Evolutionary conservation across 2,113 vertebrate species (phyloP), one percentile per base, ranked within the genome.

Genomic region (Gobius niger): DNA sequence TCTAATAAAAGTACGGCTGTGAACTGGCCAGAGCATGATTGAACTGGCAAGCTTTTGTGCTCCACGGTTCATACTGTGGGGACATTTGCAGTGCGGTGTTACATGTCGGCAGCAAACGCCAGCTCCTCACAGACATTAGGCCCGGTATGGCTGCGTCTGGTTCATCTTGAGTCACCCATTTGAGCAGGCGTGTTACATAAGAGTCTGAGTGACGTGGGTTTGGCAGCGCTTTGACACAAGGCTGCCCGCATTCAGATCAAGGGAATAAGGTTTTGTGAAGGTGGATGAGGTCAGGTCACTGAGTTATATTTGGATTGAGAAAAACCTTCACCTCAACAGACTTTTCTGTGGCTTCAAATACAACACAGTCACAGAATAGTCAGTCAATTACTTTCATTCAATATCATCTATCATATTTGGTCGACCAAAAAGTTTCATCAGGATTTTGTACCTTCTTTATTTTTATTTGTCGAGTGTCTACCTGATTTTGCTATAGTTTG

Each of bases 31-130:
- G 3, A 34, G 5, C 24, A 34, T 34, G 5, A 34, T 34, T 34
- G 24, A 34, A 34, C 24, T 34, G 24, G 24, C 24, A 34, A 1
- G 2, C 24, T 8, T 16, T 72, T 57, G 6, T 18, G 62, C 16
- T 5, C 11, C 56, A 71, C 56, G 46, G 54, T 10, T 75, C 67
- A 69, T 51, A 72, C 2, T 57, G 42, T 75, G 72, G 68, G 70
- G 82, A 82, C 69, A n/a, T 82, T 83, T 47, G 67, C 79, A 69
- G 47, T 60, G 44, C 54, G 61, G 75, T 85, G 88, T 56, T 81
- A 87, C 73, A 88, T 86, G 70, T 82, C 77, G 68, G 60, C 52
- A 64, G 72, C 49, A 80, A 72, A 78, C 73, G 84, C 59, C 60
- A 85, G 63, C 62, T 68, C 57, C 50, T 77, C 69, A 80, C 18